phyloP scores from a whole-genome alignment of 2,888 invertebrate species.

The Morpho deidamia region DNA sequence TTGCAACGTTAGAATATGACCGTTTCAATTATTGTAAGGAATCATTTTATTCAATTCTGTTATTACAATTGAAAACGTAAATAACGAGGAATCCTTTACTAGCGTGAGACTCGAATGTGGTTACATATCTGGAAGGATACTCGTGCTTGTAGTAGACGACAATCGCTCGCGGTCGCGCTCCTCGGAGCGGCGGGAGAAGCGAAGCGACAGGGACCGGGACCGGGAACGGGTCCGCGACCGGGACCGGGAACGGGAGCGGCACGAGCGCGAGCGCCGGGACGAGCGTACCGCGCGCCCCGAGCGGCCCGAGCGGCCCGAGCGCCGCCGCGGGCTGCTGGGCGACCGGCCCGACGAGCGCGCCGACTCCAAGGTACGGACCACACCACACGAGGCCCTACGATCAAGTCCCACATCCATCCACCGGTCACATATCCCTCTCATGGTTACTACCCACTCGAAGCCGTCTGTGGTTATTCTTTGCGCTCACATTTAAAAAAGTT shows the following conservation, averaged over 20 bases:
- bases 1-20: too few species aligned
- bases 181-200: not conserved
- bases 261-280: conserved; percentile 25
- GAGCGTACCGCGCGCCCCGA: not conserved
- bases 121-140: too few species aligned
- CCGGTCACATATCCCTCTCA: not conserved
- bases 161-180: conserved; percentile 32
- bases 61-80: too few species aligned
- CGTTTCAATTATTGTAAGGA: too few species aligned
- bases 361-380: conserved; percentile 33
- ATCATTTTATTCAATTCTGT: too few species aligned
- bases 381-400: too few species aligned
- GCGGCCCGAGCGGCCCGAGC: conserved; percentile 20
- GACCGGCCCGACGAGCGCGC: conserved; percentile 53
- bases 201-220: conserved; percentile 19
- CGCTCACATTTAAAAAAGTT: too few species aligned
- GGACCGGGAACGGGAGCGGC: conserved; percentile 27
- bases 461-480: too few species aligned
- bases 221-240: conserved; percentile 30
- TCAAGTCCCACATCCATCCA: too few species aligned
- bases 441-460: too few species aligned
- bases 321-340: conserved; percentile 57
- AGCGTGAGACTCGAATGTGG: too few species aligned
- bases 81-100: too few species aligned
- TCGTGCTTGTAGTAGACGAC: conserved; percentile 25